Evolutionary conservation across 2,113 vertebrate genomes (phyloP).

Genomic region (Hippoglossus stenolepis): DNA sequence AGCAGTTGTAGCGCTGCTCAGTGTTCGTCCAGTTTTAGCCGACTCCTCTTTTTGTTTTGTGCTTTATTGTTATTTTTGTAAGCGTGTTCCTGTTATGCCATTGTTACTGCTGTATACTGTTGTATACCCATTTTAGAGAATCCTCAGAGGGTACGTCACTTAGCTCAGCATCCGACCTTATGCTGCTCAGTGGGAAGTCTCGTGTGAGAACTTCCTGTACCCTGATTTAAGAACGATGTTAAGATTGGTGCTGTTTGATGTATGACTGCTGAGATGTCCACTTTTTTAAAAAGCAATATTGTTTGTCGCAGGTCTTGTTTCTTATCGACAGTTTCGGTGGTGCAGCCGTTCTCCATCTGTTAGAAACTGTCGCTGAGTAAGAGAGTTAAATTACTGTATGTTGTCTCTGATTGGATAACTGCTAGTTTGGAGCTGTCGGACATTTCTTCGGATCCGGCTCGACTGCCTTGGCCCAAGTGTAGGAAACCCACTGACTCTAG

Average conservation of each 20-base stretch:
- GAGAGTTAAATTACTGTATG: neutral
- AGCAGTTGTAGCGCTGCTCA: constrained; percentile 75
- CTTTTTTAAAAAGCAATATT: neutral
- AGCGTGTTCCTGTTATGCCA: constrained; percentile 32
- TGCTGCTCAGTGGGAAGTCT: constrained; percentile 53
- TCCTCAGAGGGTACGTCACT: constrained; percentile 47
- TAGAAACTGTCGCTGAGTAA: too few species aligned
- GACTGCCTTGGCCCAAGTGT: neutral
- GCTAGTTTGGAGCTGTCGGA: too few species aligned
- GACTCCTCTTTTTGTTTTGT: constrained; percentile 37
- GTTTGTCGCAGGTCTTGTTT: neutral
- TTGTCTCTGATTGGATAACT: neutral
- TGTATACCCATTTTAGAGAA: constrained; percentile 79
- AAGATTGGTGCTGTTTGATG: constrained; percentile 7
- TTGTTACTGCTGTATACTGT: constrained; percentile 81
- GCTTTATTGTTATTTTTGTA: neutral
- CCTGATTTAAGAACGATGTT: constrained; percentile 18
- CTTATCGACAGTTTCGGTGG: too few species aligned
- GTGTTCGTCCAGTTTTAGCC: constrained; percentile 73
- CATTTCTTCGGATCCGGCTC: too few species aligned
- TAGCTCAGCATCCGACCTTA: constrained; percentile 36
- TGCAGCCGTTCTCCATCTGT: too few species aligned
- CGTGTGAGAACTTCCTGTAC: constrained; percentile 62
- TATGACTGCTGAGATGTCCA: constrained; percentile 15
- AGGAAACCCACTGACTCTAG: constrained; percentile 53